These are phyloP conservation scores for Mus spicilegus DNA, from an alignment of 2,113 vertebrate species.

Conservation along the genomic window DNA sequence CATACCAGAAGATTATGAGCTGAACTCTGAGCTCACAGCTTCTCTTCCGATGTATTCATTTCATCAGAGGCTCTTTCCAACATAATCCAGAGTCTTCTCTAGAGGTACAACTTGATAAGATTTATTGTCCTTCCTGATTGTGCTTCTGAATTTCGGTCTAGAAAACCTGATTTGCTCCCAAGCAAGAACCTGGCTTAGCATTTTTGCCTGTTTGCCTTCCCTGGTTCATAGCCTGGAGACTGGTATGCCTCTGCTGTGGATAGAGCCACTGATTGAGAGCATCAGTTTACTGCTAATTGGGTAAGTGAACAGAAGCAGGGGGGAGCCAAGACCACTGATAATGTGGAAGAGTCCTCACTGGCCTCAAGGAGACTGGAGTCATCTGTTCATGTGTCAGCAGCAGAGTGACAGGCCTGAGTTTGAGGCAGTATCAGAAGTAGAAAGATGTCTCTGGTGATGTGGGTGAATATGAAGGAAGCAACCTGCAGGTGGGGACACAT, in stretches of 20 bases:
- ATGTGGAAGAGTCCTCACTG: neutral
- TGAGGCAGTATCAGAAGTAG: neutral
- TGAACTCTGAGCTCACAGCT: neutral
- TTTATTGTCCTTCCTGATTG: neutral
- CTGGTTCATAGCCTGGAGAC: neutral
- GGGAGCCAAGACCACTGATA: neutral
- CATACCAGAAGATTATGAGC: neutral
- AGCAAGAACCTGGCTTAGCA: slow-evolving; percentile 10
- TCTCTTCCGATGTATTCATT: neutral
- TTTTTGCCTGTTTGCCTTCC: neutral
- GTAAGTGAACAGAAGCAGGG: neutral
- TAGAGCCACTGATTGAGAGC: neutral
- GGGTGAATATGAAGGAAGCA: neutral
- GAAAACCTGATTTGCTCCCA: neutral
- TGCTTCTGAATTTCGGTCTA: neutral
- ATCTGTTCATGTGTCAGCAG: neutral
- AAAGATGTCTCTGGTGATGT: neutral
- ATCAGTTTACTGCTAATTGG: neutral
- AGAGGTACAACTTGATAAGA: neutral
- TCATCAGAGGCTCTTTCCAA: neutral
- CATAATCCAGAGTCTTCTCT: neutral
- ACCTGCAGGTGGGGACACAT: too few species aligned
- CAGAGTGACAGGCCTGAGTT: neutral
- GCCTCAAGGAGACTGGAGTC: neutral
- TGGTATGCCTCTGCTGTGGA: neutral